phyloP scores from a whole-genome alignment of 2,797 vertebrate genomes.

The Typhlichthys eigenmanni region DNA sequence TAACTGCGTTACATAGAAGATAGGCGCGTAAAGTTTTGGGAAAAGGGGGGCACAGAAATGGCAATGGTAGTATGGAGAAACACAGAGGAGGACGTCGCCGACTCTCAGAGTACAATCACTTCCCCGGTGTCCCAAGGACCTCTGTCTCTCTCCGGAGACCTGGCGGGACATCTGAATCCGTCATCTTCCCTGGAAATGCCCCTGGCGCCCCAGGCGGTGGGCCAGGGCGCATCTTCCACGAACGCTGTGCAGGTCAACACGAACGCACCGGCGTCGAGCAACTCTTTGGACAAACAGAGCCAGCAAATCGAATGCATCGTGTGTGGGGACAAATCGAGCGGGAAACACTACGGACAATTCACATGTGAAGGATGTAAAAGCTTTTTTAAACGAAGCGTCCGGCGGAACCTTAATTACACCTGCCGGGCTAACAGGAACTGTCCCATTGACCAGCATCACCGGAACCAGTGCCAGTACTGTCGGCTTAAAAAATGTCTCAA shows the following conservation, averaged over 20 bases:
- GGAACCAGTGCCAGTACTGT: conserved; percentile 98
- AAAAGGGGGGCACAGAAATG: conserved; percentile 81
- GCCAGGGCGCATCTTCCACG: conserved; percentile 82
- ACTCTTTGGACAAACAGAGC: conserved; percentile 85
- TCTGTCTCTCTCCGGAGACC: conserved; percentile 65
- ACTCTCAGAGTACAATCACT: conserved; percentile 86
- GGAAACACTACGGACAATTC: conserved; percentile 97
- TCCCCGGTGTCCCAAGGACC: conserved; percentile 87
- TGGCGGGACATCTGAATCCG: conserved; percentile 68
- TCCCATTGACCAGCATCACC: conserved; percentile 97
- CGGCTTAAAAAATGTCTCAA: conserved; percentile 98
- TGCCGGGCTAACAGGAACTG: conserved; percentile 96
- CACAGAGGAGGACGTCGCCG: conserved; percentile 90
- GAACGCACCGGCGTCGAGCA: conserved; percentile 73
- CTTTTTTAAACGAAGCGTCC: conserved; percentile 96
- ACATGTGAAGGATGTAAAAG: conserved; percentile 98
- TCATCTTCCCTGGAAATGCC: conserved; percentile 72
- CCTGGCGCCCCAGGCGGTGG: conserved; percentile 81
- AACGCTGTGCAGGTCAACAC: conserved; percentile 80
- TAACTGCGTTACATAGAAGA: conserved; percentile 29
- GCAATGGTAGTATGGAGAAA: conserved; percentile 97
- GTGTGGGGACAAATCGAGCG: conserved; percentile 96
- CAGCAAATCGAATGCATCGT: conserved; percentile 96
- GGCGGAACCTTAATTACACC: conserved; percentile 94
- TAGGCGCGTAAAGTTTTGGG: conserved; percentile 56